These are phyloP conservation scores for Oegoconia quadripuncta DNA, from an alignment of 2,888 invertebrate genomes.

Conservation along the genomic window DNA sequence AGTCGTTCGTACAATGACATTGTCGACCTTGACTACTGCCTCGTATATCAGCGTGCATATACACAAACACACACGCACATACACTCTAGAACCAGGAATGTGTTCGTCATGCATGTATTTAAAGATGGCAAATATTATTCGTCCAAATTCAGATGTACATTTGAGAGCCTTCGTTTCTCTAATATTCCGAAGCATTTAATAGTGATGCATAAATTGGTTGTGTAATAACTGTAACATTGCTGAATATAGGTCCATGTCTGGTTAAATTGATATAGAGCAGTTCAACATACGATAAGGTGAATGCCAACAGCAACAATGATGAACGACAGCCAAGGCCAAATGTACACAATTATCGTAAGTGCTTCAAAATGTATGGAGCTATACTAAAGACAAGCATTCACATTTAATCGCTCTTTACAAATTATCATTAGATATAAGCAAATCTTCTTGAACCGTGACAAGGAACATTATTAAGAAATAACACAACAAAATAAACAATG, in stretches of 20 bases:
- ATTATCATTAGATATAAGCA: too few relatives aligned
- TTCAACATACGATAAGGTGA: slow-evolving; percentile 77
- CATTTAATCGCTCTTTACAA: too few relatives aligned
- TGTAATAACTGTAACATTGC: slow-evolving; percentile 26
- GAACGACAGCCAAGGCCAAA: slow-evolving; percentile 63
- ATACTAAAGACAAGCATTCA: too few relatives aligned
- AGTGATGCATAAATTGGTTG: slow-evolving; percentile 24
- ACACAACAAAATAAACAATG: neutral
- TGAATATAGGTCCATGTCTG: slow-evolving; percentile 38
- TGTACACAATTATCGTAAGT: slow-evolving; percentile 41
- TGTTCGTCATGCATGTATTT: slow-evolving; percentile 55
- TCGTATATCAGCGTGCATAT: slow-evolving; percentile 45
- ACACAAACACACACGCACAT: slow-evolving; percentile 34
- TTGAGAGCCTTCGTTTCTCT: slow-evolving; percentile 16
- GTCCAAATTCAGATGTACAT: slow-evolving; percentile 35
- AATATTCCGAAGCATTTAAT: slow-evolving; percentile 21
- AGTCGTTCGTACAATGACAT: slow-evolving; percentile 74
- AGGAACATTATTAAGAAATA: neutral
- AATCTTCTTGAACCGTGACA: too few relatives aligned
- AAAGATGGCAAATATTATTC: slow-evolving; percentile 49
- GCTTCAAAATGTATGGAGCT: slow-evolving; percentile 6
- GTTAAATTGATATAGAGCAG: slow-evolving; percentile 51
- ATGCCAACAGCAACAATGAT: slow-evolving; percentile 51
- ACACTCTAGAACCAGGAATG: slow-evolving; percentile 40
- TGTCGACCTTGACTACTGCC: slow-evolving; percentile 75